Conservation (phyloP, 2,888 invertebrate genomes). For the Drosophila barbarae region DNA sequence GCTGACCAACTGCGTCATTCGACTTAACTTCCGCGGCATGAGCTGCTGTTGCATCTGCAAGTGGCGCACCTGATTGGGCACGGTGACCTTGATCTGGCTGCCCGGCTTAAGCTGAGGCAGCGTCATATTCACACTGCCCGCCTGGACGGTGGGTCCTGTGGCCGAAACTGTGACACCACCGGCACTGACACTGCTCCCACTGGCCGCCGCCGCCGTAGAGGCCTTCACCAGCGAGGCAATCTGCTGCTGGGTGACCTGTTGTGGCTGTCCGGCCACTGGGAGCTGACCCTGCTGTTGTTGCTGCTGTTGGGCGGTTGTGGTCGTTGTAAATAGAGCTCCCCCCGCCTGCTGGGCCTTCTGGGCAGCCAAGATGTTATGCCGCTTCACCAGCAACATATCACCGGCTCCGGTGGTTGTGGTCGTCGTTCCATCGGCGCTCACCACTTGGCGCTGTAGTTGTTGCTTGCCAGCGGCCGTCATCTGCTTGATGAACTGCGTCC, state of each 20-base stretch:
- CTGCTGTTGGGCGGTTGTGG: conserved; percentile 39
- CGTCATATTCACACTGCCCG: conserved; percentile 78
- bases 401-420: conserved; percentile 78
- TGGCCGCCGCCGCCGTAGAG: conserved; percentile 77
- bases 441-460: conserved; percentile 80
- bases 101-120: conserved; percentile 79
- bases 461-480: conserved; percentile 79
- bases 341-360: conserved; percentile 79
- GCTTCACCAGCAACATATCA: conserved; percentile 83
- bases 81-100: conserved; percentile 80
- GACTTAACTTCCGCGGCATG: conserved; percentile 83
- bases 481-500: conserved; percentile 79
- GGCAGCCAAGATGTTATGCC: conserved; percentile 79
- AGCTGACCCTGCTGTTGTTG: conserved; percentile 67
- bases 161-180: conserved; percentile 76
- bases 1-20: conserved; percentile 81
- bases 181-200: conserved; percentile 62
- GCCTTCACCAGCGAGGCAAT: conserved; percentile 79
- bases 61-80: conserved; percentile 85
- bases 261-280: conserved; percentile 69
- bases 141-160: conserved; percentile 61
- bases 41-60: conserved; percentile 82
- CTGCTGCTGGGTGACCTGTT: conserved; percentile 78
- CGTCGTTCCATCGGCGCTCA: conserved; percentile 81
- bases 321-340: conserved; percentile 80